Evolutionary conservation across 2,113 vertebrate genomes (phyloP).

Genomic region (Hippocampus comes): DNA sequence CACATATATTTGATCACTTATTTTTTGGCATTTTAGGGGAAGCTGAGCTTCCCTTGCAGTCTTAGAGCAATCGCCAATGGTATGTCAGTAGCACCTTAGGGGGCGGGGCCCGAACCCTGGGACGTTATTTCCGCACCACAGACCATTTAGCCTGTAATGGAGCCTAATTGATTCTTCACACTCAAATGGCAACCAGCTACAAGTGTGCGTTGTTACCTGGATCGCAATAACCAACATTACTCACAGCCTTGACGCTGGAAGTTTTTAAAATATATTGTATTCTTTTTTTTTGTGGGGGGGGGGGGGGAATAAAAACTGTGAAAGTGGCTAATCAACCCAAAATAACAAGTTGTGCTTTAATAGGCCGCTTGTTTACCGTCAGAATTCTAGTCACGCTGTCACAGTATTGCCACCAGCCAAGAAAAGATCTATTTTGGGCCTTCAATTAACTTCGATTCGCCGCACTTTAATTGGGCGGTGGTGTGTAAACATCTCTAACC

Average conservation of each 20-base stretch:
- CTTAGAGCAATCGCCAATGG: no score
- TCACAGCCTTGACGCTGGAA: neutral
- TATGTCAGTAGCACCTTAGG: conserved; percentile 21
- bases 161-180: conserved; percentile 20
- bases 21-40: no score
- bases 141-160: conserved; percentile 20
- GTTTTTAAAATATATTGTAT: neutral
- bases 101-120: conserved; percentile 7
- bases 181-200: neutral
- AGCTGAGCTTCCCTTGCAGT: no score
- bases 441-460: neutral
- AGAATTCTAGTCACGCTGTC: neutral
- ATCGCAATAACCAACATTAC: neutral
- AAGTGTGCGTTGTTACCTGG: neutral
- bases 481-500: neutral
- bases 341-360: neutral
- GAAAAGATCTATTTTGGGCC: neutral
- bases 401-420: neutral
- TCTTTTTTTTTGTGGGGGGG: no score
- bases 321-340: neutral
- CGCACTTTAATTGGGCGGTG: neutral
- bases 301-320: neutral
- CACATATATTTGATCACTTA: no score
- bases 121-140: conserved; percentile 12
- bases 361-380: no score